Conservation (phyloP, 2,888 invertebrate species). For the Diplolepis rosae region DNA sequence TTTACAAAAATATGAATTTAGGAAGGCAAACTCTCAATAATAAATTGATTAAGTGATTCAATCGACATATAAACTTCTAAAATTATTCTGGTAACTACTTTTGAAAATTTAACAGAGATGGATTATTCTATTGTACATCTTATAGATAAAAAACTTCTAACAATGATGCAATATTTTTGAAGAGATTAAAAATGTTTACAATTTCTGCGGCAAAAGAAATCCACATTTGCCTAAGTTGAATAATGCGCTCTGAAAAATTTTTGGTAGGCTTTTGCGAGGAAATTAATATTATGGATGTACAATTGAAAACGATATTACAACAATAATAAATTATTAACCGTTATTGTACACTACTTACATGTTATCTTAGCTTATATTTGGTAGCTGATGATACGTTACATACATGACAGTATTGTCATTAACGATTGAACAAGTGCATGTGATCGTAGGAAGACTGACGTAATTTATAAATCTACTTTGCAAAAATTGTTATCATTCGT, state of each 20-base stretch:
- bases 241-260: slow-evolving; percentile 27
- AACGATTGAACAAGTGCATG: slow-evolving; percentile 38
- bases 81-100: slow-evolving; percentile 20
- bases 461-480: slow-evolving; percentile 7
- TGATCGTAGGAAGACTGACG: slow-evolving; percentile 48
- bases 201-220: no score
- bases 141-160: background rate
- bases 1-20: slow-evolving; percentile 73
- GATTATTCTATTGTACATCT: slow-evolving; percentile 29
- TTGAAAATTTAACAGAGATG: slow-evolving; percentile 33
- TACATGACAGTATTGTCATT: slow-evolving; percentile 45
- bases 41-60: slow-evolving; percentile 2
- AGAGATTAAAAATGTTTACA: no score
- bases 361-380: slow-evolving; percentile 62
- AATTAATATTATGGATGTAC: slow-evolving; percentile 35
- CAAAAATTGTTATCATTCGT: background rate
- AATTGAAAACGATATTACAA: slow-evolving; percentile 34
- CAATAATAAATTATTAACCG: slow-evolving; percentile 66
- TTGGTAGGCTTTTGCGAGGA: slow-evolving; percentile 27
- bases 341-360: slow-evolving; percentile 71
- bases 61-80: background rate
- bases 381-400: slow-evolving; percentile 63
- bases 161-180: background rate
- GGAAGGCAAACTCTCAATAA: slow-evolving; percentile 67
- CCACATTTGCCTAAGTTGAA: background rate